phyloP scores from a whole-genome alignment of 2,888 invertebrate genomes.

The Tachystola acroxantha region DNA sequence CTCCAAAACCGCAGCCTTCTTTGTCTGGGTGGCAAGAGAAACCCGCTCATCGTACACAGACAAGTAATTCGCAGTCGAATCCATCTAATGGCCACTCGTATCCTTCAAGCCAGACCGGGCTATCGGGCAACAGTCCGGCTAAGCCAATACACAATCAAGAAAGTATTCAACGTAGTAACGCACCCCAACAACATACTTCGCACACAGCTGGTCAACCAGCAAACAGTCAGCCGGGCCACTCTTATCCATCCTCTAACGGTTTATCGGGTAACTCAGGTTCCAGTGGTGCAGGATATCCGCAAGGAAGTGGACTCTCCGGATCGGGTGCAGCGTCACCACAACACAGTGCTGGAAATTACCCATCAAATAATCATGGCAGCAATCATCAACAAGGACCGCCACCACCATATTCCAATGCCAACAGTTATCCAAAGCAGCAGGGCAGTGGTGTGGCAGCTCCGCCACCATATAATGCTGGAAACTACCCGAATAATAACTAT shows the following conservation, averaged over 20 bases:
- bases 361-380: not conserved
- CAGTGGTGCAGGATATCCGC: conserved; percentile 26
- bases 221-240: conserved; percentile 38
- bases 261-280: conserved; percentile 41
- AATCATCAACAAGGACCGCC: not conserved
- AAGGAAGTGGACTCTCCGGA: conserved; percentile 22
- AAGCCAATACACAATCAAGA: conserved; percentile 48
- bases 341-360: not conserved
- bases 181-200: conserved; percentile 29
- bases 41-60: conserved; percentile 40
- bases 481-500: conserved; percentile 31
- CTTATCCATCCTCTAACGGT: conserved; percentile 56
- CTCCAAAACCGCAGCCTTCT: conserved; percentile 47
- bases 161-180: conserved; percentile 49
- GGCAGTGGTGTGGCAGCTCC: conserved; percentile 18
- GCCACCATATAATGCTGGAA: conserved; percentile 39
- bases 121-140: conserved; percentile 22
- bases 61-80: conserved; percentile 46
- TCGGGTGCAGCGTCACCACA: conserved; percentile 10
- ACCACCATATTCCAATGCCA: conserved; percentile 4
- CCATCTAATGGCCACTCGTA: conserved; percentile 18
- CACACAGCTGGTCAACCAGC: conserved; percentile 32
- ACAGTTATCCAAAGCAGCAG: conserved; percentile 19
- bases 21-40: conserved; percentile 64
- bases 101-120: conserved; percentile 24